Evolutionary conservation across 2,888 invertebrate genomes (phyloP).

Genomic region (Chloroclysta siterata): DNA sequence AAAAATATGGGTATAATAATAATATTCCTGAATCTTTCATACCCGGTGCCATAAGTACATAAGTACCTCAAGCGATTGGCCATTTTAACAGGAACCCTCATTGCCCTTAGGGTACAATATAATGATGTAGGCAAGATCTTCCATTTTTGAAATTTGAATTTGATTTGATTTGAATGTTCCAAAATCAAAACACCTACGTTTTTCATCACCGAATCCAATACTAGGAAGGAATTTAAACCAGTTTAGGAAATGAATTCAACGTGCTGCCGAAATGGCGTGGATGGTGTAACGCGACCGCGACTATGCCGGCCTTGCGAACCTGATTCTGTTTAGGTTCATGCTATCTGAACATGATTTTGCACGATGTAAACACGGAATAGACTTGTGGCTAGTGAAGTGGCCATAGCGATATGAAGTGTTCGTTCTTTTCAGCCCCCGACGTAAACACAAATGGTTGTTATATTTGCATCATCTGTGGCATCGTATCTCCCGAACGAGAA

Average conservation of each 20-base stretch:
- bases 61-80: no score
- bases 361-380: neutral
- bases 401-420: no score
- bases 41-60: no score
- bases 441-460: no score
- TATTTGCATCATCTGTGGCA: no score
- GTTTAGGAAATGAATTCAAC: slow-evolving; percentile 27
- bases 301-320: slow-evolving; percentile 21
- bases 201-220: slow-evolving; percentile 1
- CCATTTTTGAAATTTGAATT: neutral
- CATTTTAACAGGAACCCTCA: no score
- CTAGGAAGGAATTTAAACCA: slow-evolving; percentile 24
- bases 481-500: no score
- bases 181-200: slow-evolving; percentile 3
- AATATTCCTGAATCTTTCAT: no score
- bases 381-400: neutral
- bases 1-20: no score
- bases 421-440: no score
- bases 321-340: slow-evolving; percentile 19
- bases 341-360: slow-evolving; percentile 5
- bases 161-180: neutral
- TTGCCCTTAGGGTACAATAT: no score
- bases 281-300: slow-evolving; percentile 19
- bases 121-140: no score
- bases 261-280: slow-evolving; percentile 22